These are phyloP conservation scores for Eristalis intricaria DNA, from an alignment of 2,888 invertebrate genomes.

Conservation along the genomic window DNA sequence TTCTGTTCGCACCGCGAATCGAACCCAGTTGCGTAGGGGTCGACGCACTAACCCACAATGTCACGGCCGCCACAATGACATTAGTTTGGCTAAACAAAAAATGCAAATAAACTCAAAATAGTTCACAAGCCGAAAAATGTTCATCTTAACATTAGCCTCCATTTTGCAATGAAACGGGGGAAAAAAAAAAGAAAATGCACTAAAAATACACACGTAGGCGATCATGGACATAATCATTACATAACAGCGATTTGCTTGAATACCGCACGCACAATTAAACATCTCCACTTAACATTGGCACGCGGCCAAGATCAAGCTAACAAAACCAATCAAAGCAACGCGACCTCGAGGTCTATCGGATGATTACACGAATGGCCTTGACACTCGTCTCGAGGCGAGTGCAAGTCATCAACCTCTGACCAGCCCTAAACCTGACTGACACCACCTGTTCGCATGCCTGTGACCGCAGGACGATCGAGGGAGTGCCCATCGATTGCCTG, in stretches of 20 bases:
- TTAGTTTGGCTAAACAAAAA: neutral
- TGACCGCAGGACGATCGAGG: neutral
- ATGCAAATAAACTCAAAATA: neutral
- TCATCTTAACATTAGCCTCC: neutral
- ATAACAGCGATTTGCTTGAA: neutral
- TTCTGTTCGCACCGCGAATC: no score
- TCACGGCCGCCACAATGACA: no score
- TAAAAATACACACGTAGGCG: neutral
- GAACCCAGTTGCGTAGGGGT: no score
- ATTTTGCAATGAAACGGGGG: neutral
- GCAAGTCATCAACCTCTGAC: constrained; percentile 9
- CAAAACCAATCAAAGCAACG: neutral
- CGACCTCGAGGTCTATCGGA: neutral
- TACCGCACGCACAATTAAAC: neutral
- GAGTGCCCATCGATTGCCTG: neutral
- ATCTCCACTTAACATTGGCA: neutral
- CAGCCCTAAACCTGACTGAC: constrained; percentile 7
- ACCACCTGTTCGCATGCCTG: constrained; percentile 19
- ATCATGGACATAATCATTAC: neutral
- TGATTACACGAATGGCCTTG: constrained; percentile 26
- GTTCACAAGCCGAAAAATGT: neutral
- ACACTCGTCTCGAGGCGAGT: constrained; percentile 10
- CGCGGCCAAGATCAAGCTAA: neutral
- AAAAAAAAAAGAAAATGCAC: neutral
- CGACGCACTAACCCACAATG: no score